A percentile compares a stretch with the other conserved stretches of the same genome.
Evolutionary conservation across 2,888 invertebrate species (phyloP).

Genomic region (Xanthia icteritia): DNA sequence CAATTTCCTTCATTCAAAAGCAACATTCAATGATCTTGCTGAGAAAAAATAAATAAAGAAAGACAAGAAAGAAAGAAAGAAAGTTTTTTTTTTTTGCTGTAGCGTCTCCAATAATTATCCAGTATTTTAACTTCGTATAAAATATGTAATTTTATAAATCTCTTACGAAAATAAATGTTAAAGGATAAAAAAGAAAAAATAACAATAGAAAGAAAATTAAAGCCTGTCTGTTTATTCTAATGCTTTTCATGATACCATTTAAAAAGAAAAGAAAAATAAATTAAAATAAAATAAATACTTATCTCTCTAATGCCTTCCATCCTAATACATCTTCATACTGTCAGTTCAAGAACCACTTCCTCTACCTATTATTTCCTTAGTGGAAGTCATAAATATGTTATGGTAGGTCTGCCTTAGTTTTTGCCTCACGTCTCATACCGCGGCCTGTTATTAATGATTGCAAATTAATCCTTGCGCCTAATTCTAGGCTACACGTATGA

Average conservation of each 20-base stretch:
- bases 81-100: too few relatives aligned
- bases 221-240: too few relatives aligned
- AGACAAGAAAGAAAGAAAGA: too few relatives aligned
- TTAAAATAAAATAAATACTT: too few relatives aligned
- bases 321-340: slow-evolving; percentile 5
- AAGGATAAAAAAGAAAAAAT: too few relatives aligned
- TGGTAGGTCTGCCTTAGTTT: slow-evolving; percentile 56
- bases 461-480: slow-evolving; percentile 52
- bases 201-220: too few relatives aligned
- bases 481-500: slow-evolving; percentile 33
- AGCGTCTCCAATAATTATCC: too few relatives aligned
- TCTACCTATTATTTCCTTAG: slow-evolving; percentile 12
- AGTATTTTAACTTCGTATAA: too few relatives aligned
- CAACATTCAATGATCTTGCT: neutral
- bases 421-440: slow-evolving; percentile 42
- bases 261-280: too few relatives aligned
- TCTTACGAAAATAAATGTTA: too few relatives aligned
- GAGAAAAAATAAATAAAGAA: neutral
- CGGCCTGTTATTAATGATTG: slow-evolving; percentile 55
- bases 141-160: too few relatives aligned
- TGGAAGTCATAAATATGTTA: slow-evolving; percentile 50
- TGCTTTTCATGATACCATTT: too few relatives aligned
- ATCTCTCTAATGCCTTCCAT: neutral
- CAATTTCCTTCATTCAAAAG: neutral
- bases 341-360: slow-evolving; percentile 32